Evolutionary conservation across 1,140 invertebrate species (phyloP).

Genomic region (Drosophila lacteicornis): DNA sequence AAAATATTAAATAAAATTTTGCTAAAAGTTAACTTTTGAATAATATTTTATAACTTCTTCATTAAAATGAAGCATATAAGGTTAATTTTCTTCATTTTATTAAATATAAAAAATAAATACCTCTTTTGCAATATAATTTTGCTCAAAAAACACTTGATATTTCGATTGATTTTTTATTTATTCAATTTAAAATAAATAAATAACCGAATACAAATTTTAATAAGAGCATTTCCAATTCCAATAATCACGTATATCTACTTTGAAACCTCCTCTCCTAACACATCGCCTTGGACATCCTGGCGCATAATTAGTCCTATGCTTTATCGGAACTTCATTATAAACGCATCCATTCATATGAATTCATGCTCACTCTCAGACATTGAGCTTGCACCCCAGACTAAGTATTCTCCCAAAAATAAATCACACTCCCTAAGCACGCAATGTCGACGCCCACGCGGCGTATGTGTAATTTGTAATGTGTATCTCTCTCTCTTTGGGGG

Average conservation of each 20-base stretch:
- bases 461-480: constrained; percentile 47
- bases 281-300: not conserved
- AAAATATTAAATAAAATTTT: too few relatives aligned
- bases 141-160: too few relatives aligned
- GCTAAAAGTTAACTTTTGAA: too few relatives aligned
- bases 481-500: constrained; percentile 6
- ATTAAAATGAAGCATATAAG: too few relatives aligned
- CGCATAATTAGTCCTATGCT: constrained; percentile 16
- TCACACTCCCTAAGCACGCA: constrained; percentile 65
- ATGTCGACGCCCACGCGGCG: constrained; percentile 61
- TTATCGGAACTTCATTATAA: constrained; percentile 55
- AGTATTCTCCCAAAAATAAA: constrained; percentile 59
- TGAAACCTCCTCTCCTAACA: not conserved
- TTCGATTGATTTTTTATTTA: too few relatives aligned
- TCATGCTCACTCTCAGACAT: constrained; percentile 3
- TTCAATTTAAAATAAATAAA: too few relatives aligned
- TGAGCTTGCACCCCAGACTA: constrained; percentile 15
- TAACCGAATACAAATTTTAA: not conserved
- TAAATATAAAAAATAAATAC: too few relatives aligned
- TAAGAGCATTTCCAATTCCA: not conserved
- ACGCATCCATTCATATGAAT: constrained; percentile 46
- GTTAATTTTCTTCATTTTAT: too few relatives aligned
- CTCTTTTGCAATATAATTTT: too few relatives aligned
- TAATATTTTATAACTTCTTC: too few relatives aligned
- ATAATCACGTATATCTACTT: not conserved